Evolutionary conservation across 1,140 invertebrate genomes (phyloP).

Genomic region (Sitophilus oryzae): DNA sequence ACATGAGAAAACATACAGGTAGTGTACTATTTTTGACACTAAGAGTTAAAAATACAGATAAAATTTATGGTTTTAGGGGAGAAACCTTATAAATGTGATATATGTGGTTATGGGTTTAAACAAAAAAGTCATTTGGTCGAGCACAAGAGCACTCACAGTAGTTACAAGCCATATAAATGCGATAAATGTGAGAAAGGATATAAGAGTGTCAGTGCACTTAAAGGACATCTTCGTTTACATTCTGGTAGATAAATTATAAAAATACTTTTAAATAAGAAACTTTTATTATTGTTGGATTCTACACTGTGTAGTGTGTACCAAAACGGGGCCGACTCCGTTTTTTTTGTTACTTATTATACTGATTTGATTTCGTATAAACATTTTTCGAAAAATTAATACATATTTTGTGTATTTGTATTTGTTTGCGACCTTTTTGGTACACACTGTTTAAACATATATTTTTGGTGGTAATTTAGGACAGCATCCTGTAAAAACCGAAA

Average conservation of each 20-base stretch:
- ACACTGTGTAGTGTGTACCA: no score
- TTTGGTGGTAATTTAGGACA: no score
- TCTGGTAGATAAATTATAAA: constrained; percentile 25
- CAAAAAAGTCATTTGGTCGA: constrained; percentile 35
- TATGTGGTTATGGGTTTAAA: constrained; percentile 30
- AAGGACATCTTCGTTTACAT: constrained; percentile 35
- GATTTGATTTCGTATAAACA: no score
- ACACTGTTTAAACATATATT: no score
- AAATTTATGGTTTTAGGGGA: constrained; percentile 25
- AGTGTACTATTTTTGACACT: not conserved
- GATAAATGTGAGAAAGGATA: constrained; percentile 34
- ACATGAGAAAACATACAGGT: constrained; percentile 38
- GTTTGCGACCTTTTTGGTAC: no score
- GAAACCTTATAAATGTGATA: constrained; percentile 33
- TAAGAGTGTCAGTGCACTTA: constrained; percentile 30
- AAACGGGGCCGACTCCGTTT: no score
- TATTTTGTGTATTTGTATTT: no score
- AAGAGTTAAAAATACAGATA: not conserved
- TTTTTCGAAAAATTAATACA: no score
- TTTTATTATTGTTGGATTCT: no score
- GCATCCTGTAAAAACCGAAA: no score
- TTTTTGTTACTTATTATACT: no score
- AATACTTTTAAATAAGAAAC: no score
- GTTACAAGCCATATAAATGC: constrained; percentile 38
- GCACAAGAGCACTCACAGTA: constrained; percentile 38